Evolutionary conservation across 2,113 vertebrate genomes (phyloP).

Genomic region (Cervus canadensis): DNA sequence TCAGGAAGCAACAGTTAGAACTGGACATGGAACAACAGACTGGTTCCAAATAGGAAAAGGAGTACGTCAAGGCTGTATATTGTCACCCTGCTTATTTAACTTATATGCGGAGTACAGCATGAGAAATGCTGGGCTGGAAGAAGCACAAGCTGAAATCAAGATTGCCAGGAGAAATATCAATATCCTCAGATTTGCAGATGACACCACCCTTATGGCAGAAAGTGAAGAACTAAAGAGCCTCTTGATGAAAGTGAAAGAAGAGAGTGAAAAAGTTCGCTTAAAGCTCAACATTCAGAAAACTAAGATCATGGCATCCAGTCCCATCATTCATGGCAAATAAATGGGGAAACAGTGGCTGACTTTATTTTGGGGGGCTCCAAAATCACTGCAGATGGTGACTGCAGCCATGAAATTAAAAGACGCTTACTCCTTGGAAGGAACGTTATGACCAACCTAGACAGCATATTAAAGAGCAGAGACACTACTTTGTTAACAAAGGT

Average conservation of each 20-base stretch:
- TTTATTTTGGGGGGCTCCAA: neutral
- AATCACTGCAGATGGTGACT: no score
- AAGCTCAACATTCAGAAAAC: neutral
- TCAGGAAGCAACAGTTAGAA: neutral
- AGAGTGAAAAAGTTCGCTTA: neutral
- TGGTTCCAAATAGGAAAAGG: neutral
- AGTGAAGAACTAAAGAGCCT: neutral
- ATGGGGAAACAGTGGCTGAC: neutral
- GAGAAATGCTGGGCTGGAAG: neutral
- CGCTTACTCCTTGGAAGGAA: no score
- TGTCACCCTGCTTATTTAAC: neutral
- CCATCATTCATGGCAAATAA: neutral
- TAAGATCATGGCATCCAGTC: rapidly evolving
- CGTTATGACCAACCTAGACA: no score
- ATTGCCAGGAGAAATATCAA: neutral
- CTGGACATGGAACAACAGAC: neutral
- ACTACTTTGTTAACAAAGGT: no score
- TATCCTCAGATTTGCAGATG: neutral
- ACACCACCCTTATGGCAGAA: neutral
- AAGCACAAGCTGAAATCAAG: neutral
- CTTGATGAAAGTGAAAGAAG: neutral
- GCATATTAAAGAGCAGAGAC: no score
- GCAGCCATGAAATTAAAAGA: no score
- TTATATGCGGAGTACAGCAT: neutral
- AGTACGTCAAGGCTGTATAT: neutral